These are phyloP conservation scores for Leptodactylus fallax DNA, from an alignment of 2,797 vertebrate genomes.

Conservation along the genomic window DNA sequence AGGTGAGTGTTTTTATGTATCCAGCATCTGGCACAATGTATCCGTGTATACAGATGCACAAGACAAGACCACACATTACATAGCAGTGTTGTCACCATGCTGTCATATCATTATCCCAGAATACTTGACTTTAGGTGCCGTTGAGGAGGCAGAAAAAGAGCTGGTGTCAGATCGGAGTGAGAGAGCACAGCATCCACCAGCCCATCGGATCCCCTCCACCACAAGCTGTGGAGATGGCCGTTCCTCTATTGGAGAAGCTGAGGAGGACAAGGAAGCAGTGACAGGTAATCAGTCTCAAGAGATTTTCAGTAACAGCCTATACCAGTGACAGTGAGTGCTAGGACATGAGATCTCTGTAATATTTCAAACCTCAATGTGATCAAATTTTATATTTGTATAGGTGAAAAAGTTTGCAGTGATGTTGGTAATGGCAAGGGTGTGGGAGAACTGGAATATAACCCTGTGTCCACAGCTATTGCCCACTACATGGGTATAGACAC, in stretches of 20 bases:
- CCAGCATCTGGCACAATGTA: not conserved
- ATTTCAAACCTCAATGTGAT: no score
- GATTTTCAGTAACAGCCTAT: no score
- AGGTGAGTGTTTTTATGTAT: not conserved
- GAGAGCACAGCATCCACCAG: not conserved
- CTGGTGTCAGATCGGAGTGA: slow-evolving; percentile 24
- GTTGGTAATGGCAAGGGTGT: slow-evolving; percentile 54
- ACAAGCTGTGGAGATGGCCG: slow-evolving; percentile 65
- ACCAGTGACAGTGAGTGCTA: no score
- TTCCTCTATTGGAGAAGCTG: slow-evolving; percentile 62
- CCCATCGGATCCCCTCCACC: not conserved
- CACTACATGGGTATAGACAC: slow-evolving; percentile 78
- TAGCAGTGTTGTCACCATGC: not conserved
- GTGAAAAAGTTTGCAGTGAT: slow-evolving; percentile 47
- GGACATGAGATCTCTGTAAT: not conserved
- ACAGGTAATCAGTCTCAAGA: not conserved
- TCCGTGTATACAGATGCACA: not conserved
- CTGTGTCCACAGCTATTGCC: slow-evolving; percentile 78
- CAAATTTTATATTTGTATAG: slow-evolving; percentile 33
- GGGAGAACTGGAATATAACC: slow-evolving; percentile 76
- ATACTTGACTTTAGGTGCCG: not conserved
- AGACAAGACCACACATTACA: not conserved
- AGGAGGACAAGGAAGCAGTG: slow-evolving; percentile 59
- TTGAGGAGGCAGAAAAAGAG: slow-evolving; percentile 58
- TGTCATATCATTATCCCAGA: not conserved